Base-by-base conservation (phyloP, 2,888 invertebrate species). In the Calliphora vomitoria region DNA sequence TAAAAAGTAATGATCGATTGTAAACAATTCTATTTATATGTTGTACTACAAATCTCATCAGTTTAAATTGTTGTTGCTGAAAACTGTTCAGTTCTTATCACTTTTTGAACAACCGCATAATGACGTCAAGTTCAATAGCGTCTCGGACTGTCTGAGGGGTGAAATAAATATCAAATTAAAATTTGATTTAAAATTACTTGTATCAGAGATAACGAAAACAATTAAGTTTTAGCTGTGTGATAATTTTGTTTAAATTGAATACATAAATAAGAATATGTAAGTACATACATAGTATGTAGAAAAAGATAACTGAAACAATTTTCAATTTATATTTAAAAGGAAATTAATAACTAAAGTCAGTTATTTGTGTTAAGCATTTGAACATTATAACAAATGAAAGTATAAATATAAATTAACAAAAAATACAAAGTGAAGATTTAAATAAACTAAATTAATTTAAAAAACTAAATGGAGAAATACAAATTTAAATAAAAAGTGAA, bases 71-170 rank as follows among this genome's bases (percentile, higher is more conserved):
- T 62, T 62, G 3, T 11, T 11, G 11, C 11, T 18, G 4, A 31
- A 75, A 50, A 35, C 18, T 18, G 18, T 8, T 47, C 20, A 62
- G 53, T 13, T 69, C 35, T 60, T 35, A 58, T 79, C 47, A 47
- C 31, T 31, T 69, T 50, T 75, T 15, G 31, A 71, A 60, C 6
- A 13, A 60, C 79, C 25, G 76, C 82, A 83, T 69, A 76, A 69
- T 83, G 82, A 83, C 76, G 82, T 83, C 76, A 83, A 76, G 41
- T 71, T 53, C 11, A 47, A 47, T 25, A 62, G 31, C 11, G 25
- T 35, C 75, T 20, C 18, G 13, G 35, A 20, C 41, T 20, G 38
- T 41, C 25, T 20, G 18, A 18, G 62, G 11, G 5, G 18, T 18
- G 44, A 11, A 31, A 50, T 10, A 80, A 41, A 11, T 64, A 18